Percentiles rank a stretch among this genome's conserved stretches.
Evolutionary conservation across 2,888 invertebrate species (phyloP).

Genomic region (Aleiodes leptofemur): DNA sequence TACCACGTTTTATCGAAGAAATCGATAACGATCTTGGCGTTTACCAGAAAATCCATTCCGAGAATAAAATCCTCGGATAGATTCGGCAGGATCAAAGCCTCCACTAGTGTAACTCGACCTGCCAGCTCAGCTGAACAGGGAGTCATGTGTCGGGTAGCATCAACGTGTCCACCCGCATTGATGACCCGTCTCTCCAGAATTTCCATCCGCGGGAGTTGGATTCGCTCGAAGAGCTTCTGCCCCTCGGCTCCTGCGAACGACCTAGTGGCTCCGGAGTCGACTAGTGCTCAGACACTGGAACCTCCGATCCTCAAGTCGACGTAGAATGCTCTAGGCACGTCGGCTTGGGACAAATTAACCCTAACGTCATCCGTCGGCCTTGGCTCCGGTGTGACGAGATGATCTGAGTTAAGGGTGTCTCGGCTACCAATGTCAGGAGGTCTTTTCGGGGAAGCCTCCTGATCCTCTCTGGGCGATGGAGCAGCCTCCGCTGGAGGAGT

Average conservation of each 20-base stretch:
- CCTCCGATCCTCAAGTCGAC: background rate
- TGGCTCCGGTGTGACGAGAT: too few relatives aligned
- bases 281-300: conserved; percentile 9
- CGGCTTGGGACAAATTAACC: too few relatives aligned
- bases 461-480: too few relatives aligned
- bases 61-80: conserved; percentile 37
- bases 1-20: conserved; percentile 24
- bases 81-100: conserved; percentile 4
- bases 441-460: background rate
- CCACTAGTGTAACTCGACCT: background rate
- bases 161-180: background rate
- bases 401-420: background rate
- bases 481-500: too few relatives aligned
- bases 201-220: background rate
- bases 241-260: conserved; percentile 14
- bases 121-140: background rate
- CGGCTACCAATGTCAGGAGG: too few relatives aligned
- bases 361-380: background rate
- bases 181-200: conserved; percentile 14
- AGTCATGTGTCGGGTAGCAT: background rate
- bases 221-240: background rate
- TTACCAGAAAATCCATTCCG: conserved; percentile 30
- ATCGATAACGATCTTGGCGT: conserved; percentile 17
- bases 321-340: background rate
- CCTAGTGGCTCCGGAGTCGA: conserved; percentile 33